Evolutionary conservation across 1,140 invertebrate genomes (phyloP).

Genomic region (Octopus sinensis): DNA sequence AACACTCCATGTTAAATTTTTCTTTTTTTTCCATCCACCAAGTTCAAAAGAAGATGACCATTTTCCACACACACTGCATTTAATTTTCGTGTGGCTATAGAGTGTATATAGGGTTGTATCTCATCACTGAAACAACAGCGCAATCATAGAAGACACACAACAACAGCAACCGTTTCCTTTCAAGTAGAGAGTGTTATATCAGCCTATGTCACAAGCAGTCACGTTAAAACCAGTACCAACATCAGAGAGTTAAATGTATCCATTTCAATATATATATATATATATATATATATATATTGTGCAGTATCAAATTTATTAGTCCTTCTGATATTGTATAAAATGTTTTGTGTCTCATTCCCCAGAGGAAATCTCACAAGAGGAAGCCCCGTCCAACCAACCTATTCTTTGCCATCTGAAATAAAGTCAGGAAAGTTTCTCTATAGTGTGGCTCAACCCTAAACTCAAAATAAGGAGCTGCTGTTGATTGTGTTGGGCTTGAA

Average conservation of each 20-base stretch:
- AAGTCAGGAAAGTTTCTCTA: slow-evolving; percentile 31
- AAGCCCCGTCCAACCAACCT: slow-evolving; percentile 34
- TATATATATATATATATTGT: background rate
- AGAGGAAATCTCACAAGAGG: slow-evolving; percentile 18
- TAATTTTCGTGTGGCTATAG: too few relatives aligned
- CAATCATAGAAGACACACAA: too few relatives aligned
- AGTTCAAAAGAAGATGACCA: too few relatives aligned
- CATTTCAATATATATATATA: background rate
- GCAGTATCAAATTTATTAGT: background rate
- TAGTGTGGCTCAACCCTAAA: slow-evolving; percentile 31
- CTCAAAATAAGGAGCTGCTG: slow-evolving; percentile 25
- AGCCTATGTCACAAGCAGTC: background rate
- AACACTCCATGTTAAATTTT: too few relatives aligned
- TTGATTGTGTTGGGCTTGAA: background rate
- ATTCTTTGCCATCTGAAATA: slow-evolving; percentile 32
- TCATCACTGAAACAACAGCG: too few relatives aligned
- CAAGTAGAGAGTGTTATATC: too few relatives aligned
- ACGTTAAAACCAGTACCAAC: background rate
- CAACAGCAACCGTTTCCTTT: too few relatives aligned
- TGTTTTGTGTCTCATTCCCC: background rate
- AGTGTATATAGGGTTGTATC: too few relatives aligned
- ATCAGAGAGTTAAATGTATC: background rate
- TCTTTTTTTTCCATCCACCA: too few relatives aligned
- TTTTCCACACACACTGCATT: too few relatives aligned
- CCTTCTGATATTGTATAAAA: background rate